These are phyloP conservation scores for Acronicta aceris DNA, from an alignment of 2,888 invertebrate genomes.

Conservation along the genomic window DNA sequence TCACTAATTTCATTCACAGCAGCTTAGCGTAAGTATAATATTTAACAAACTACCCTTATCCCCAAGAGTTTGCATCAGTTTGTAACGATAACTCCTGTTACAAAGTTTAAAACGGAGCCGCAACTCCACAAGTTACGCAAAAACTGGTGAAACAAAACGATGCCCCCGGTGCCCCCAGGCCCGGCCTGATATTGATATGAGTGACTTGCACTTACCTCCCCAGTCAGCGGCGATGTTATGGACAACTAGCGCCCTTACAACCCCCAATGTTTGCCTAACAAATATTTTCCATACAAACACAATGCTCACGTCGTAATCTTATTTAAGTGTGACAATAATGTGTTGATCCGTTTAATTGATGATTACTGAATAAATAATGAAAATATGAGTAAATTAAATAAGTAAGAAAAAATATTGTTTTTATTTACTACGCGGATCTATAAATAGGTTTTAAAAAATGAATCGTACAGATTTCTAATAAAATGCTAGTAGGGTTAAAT, in stretches of 20 bases:
- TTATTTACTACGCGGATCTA: too few relatives aligned
- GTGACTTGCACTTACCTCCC: slow-evolving; percentile 88
- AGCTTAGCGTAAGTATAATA: not conserved
- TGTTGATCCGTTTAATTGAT: slow-evolving; percentile 57
- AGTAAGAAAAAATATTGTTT: too few relatives aligned
- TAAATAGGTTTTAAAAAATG: too few relatives aligned
- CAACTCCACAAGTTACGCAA: slow-evolving; percentile 75
- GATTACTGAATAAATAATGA: slow-evolving; percentile 31
- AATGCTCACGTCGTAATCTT: slow-evolving; percentile 79
- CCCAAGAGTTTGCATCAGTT: slow-evolving; percentile 47
- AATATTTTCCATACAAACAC: slow-evolving; percentile 82
- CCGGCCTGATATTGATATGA: slow-evolving; percentile 85
- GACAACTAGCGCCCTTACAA: slow-evolving; percentile 75
- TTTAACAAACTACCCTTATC: slow-evolving; percentile 39
- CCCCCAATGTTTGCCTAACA: slow-evolving; percentile 74
- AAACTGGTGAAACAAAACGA: slow-evolving; percentile 83
- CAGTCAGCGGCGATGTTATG: slow-evolving; percentile 72
- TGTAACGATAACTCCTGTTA: slow-evolving; percentile 57
- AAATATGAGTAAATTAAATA: not conserved
- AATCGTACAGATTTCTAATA: too few relatives aligned
- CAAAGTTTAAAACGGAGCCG: slow-evolving; percentile 58
- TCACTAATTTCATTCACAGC: not conserved
- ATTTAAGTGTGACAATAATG: slow-evolving; percentile 72
- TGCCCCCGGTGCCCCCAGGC: slow-evolving; percentile 61
- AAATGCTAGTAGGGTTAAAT: not conserved